Conservation (phyloP, 2,113 vertebrate genomes). For the Panthera tigris region DNA sequence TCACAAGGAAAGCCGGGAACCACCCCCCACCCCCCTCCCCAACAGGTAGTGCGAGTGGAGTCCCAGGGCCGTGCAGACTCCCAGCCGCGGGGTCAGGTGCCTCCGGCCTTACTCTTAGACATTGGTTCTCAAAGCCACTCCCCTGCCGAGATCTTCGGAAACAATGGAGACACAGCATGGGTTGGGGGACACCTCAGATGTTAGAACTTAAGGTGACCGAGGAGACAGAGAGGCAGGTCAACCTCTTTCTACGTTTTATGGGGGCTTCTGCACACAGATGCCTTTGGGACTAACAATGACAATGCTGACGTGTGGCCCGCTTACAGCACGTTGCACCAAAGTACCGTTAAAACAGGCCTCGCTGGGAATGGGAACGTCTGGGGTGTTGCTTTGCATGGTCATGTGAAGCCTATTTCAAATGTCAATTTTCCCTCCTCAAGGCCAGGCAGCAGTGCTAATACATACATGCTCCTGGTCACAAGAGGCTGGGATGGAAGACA, state of each 20-base stretch:
- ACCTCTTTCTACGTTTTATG: background rate
- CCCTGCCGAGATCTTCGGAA: background rate
- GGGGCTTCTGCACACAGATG: background rate
- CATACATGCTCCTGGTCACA: background rate
- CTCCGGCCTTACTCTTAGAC: background rate
- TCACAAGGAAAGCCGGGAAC: background rate
- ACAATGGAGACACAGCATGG: background rate
- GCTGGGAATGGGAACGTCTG: background rate
- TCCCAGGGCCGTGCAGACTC: background rate
- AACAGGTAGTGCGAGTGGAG: background rate
- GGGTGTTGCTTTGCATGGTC: background rate
- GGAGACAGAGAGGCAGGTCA: background rate
- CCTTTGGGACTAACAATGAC: background rate
- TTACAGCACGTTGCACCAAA: background rate
- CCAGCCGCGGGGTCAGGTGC: background rate
- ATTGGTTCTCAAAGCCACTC: background rate
- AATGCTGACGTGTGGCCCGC: background rate
- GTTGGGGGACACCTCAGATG: background rate
- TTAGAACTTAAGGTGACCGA: slow-evolving; percentile 25
- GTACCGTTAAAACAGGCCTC: background rate
- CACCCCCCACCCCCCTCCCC: background rate
- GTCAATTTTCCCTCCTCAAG: background rate
- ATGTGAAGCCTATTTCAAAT: background rate
- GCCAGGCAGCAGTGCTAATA: background rate
- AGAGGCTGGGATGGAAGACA: background rate